Percentiles rank a stretch among this genome's conserved stretches.
Evolutionary conservation across 2,113 vertebrate species (phyloP).

Genomic region (Actinemys pallida): DNA sequence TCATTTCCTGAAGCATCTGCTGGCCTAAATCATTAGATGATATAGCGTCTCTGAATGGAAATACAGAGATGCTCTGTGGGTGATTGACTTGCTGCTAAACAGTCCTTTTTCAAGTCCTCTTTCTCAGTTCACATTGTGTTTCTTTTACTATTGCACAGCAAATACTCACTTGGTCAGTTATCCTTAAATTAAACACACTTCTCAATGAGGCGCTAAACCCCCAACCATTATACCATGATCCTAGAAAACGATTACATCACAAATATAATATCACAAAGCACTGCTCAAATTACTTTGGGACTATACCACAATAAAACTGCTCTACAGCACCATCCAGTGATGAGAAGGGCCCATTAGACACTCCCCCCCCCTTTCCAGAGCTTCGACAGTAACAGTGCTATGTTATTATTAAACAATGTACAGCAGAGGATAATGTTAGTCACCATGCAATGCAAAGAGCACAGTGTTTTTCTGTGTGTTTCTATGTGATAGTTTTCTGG

Average conservation of each 20-base stretch:
- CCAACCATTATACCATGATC: background rate
- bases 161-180: background rate
- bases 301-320: background rate
- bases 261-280: background rate
- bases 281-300: background rate
- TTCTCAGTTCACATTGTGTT: background rate
- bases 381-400: background rate
- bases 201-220: background rate
- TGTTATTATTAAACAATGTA: background rate
- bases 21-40: background rate
- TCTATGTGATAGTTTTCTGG: background rate
- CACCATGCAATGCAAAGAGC: background rate
- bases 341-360: background rate
- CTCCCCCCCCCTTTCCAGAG: background rate
- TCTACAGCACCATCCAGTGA: slow-evolving; percentile 30
- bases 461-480: background rate
- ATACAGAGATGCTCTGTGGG: background rate
- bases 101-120: background rate
- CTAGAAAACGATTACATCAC: background rate
- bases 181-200: background rate
- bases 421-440: background rate
- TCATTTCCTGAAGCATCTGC: background rate
- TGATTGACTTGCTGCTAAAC: background rate
- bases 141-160: background rate
- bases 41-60: background rate